Percentiles rank a stretch among this genome's conserved stretches.
These are phyloP conservation scores for Manacus vitellinus DNA, from an alignment of 2,113 vertebrate genomes.

Conservation along the genomic window DNA sequence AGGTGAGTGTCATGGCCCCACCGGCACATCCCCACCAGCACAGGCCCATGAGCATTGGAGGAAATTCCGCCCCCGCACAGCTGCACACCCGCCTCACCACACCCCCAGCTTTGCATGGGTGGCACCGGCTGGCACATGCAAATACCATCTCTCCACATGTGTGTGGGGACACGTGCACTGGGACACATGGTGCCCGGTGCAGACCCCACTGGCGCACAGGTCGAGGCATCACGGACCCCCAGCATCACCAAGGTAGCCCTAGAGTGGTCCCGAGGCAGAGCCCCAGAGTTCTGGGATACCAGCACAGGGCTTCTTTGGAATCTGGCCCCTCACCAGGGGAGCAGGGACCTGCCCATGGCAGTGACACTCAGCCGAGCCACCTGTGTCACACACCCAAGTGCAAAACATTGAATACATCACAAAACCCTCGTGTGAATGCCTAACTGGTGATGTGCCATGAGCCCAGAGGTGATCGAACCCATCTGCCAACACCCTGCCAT, in stretches of 20 bases:
- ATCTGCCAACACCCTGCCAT: neutral
- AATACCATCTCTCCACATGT: neutral
- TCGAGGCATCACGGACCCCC: rapidly evolving
- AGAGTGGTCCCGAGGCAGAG: neutral
- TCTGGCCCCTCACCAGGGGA: rapidly evolving
- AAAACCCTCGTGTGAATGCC: neutral
- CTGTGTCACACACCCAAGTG: neutral
- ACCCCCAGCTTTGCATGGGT: neutral
- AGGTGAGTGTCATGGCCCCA: rapidly evolving
- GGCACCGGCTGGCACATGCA: neutral
- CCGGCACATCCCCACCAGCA: neutral
- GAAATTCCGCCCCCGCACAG: rapidly evolving
- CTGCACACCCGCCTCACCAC: rapidly evolving
- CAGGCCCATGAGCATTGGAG: rapidly evolving
- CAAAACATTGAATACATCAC: rapidly evolving
- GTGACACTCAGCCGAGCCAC: rapidly evolving
- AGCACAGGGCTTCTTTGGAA: neutral
- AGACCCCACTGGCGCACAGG: rapidly evolving
- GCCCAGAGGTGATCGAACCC: neutral
- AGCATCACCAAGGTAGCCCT: rapidly evolving
- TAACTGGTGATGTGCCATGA: neutral
- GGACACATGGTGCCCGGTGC: rapidly evolving
- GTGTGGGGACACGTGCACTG: neutral
- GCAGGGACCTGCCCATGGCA: rapidly evolving
- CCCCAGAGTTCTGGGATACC: neutral